Evolutionary conservation across 2,113 vertebrate species (phyloP).

Genomic region (Rhegmatorhina hoffmannsi): DNA sequence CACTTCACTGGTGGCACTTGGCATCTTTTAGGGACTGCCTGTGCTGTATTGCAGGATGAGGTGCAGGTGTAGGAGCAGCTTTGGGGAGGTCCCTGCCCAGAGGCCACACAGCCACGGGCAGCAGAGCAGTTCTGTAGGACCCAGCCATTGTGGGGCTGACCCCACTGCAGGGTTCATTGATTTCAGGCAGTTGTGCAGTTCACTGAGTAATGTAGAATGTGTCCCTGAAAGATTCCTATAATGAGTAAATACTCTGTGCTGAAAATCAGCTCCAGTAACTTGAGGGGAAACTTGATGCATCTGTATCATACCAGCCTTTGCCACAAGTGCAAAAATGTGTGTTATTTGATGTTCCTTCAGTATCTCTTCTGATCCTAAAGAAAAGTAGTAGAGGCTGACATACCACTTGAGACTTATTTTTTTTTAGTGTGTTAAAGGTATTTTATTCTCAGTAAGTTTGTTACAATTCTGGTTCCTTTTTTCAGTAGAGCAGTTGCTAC

Average conservation of each 20-base stretch:
- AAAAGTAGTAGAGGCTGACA: not conserved
- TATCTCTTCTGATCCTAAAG: not conserved
- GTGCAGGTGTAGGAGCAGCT: not conserved
- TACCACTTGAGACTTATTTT: not conserved
- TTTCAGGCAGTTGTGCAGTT: not conserved
- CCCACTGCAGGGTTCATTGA: not conserved
- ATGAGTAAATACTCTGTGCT: not conserved
- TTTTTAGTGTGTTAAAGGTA: not conserved
- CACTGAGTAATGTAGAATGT: not conserved
- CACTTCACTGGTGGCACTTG: not conserved
- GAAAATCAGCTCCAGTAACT: not conserved
- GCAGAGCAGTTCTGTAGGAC: not conserved
- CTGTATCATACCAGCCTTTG: accelerated
- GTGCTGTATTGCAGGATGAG: not conserved
- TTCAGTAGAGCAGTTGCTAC: not conserved
- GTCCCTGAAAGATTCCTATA: not conserved
- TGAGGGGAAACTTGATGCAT: not conserved
- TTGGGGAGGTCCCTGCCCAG: too few species aligned
- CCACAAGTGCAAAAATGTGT: not conserved
- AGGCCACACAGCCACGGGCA: not conserved
- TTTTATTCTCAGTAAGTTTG: not conserved
- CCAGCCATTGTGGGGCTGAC: too few species aligned
- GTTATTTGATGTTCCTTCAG: not conserved
- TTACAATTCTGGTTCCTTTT: not conserved
- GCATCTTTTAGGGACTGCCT: not conserved